Percentiles rank a stretch among this genome's conserved stretches.
Evolutionary conservation across 2,888 invertebrate genomes (phyloP).

Genomic region (Aradus depressus): DNA sequence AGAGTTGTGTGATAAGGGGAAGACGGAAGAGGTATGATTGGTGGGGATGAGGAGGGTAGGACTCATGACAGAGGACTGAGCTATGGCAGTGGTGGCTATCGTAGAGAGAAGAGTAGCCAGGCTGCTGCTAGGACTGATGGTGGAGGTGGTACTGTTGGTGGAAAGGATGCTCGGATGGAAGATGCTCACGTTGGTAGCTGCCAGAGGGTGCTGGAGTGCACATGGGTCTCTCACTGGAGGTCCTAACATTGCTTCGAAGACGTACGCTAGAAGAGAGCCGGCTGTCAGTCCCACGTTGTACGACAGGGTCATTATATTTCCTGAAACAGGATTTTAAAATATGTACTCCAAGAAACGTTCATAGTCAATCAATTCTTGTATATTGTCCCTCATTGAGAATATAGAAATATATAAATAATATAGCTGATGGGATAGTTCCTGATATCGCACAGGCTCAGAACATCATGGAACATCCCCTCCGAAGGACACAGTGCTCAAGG

Average conservation of each 20-base stretch:
- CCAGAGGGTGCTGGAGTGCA: background rate
- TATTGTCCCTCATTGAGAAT: background rate
- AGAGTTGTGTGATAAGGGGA: no score
- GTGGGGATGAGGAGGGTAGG: no score
- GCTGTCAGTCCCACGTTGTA: constrained; percentile 78
- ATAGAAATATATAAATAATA: background rate
- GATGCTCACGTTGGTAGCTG: background rate
- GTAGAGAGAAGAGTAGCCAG: constrained; percentile 6
- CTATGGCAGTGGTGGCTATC: background rate
- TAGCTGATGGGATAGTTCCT: background rate
- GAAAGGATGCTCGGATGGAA: background rate
- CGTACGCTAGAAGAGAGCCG: constrained; percentile 73
- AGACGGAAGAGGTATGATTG: no score
- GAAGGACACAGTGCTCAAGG: no score
- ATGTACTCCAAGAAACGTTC: no score
- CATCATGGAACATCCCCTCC: background rate
- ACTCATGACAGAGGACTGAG: no score
- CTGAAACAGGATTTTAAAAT: no score
- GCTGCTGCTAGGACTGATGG: background rate
- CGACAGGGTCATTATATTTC: constrained; percentile 86
- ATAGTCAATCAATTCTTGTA: background rate
- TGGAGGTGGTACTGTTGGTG: background rate
- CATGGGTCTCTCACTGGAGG: constrained; percentile 30
- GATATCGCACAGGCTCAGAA: background rate
- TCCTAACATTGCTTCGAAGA: constrained; percentile 47